Base-by-base conservation (phyloP, 2,888 invertebrate species). In the Petrolisthes manimaculis region DNA sequence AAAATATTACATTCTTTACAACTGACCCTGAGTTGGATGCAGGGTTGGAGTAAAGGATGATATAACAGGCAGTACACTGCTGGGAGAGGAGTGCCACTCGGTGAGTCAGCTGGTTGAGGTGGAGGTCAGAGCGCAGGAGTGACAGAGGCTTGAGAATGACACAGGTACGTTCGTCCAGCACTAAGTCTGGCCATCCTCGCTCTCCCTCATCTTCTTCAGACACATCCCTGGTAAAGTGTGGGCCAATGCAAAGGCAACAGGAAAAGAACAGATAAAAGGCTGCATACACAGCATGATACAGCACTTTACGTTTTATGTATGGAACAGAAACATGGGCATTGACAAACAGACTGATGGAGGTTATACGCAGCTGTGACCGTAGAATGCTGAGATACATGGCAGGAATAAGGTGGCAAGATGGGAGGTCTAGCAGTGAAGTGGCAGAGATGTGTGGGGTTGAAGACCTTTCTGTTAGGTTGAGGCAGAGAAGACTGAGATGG, bases 141-240 rank as follows among this genome's bases (percentile, higher is more conserved):
- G 74, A n/a, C 14, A 89, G 84, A 3, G 87, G 89, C 55, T 80
- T 84, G 5, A 89, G 78, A 37, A 89, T 24, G 24, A 89, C 74
- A 55, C 87, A 74, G 3, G 89, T 87, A 1, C 87, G 74, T 55
- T 89, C 89, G 61, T 89, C 89, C 75, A 89, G 51, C 18, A 89
- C 51, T n/a, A 89, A 53, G 82, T 89, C 87, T 69, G 89, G 55
- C 89, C 89, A 89, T 1, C 84, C 84, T 37, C 80, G 75, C 9
- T 67, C 74, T 12, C 74, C 77, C 56, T 83, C 82, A 56, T 51
- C 74, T 9, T 80, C 80, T 18, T 56, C 61, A 37, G 61, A 74
- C 3, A 89, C 54, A 56, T 89, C 84, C 54, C 88, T 88, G 84
- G 37, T 37, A 37, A 37, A 37, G 37, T 37, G 37, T 37, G 37